Evolutionary conservation across 2,888 invertebrate species (phyloP).

Genomic region (Girardia tigrina): DNA sequence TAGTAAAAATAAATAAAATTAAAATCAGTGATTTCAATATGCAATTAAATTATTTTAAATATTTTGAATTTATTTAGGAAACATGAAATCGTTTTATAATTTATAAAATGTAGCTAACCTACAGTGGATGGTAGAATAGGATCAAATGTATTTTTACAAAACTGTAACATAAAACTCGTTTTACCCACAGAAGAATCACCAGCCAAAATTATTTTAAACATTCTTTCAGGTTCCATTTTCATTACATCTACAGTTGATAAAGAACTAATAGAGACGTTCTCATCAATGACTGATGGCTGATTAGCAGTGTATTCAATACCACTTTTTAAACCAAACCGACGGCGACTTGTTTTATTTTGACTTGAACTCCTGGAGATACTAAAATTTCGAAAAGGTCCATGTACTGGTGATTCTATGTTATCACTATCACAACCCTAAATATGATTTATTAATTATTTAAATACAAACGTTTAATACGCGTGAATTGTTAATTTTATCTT

Average conservation of each 20-base stretch:
- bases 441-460: background rate
- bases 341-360: conserved; percentile 5
- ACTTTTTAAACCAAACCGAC: background rate
- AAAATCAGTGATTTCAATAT: no score
- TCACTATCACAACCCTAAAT: conserved; percentile 4
- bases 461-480: background rate
- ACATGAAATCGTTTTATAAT: no score
- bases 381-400: background rate
- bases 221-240: conserved; percentile 44
- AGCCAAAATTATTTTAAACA: conserved; percentile 35
- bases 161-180: conserved; percentile 35
- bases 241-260: background rate
- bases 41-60: no score
- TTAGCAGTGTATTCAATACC: background rate
- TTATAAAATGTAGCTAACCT: background rate
- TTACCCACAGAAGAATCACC: conserved; percentile 37
- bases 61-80: no score
- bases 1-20: no score
- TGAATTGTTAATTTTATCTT: background rate
- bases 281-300: background rate
- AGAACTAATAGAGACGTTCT: background rate
- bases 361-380: background rate
- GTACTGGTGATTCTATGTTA: background rate
- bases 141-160: conserved; percentile 29
- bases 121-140: background rate